A percentile compares a stretch with the other conserved stretches of the same genome.
phyloP scores from a whole-genome alignment of 1,140 invertebrate species.

The Megathymus violae region DNA sequence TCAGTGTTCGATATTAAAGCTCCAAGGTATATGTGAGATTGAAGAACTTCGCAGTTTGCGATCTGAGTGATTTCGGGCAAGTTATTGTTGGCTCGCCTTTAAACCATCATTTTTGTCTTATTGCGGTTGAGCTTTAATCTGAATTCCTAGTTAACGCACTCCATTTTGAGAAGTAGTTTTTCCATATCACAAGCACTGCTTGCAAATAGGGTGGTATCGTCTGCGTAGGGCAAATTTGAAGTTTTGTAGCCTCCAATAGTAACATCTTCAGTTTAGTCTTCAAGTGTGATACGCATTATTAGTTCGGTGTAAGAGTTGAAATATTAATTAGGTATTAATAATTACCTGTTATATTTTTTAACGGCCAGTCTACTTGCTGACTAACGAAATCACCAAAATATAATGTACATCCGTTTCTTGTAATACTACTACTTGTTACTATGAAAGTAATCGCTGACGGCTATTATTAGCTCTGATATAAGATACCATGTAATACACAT shows the following conservation, averaged over 20 bases:
- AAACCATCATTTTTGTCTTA: too few species aligned
- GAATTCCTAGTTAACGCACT: constrained; percentile 1
- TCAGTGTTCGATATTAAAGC: too few species aligned
- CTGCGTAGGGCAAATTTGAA: constrained; percentile 27
- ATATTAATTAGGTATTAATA: too few species aligned
- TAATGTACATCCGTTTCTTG: too few species aligned
- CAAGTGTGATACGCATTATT: constrained; percentile 28
- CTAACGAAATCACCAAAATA: too few species aligned
- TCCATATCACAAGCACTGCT: constrained; percentile 11
- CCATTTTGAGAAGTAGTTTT: constrained; percentile 9
- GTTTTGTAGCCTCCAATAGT: constrained; percentile 18
- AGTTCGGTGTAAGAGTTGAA: constrained; percentile 32
- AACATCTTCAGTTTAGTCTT: constrained; percentile 31
- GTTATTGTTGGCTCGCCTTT: too few species aligned
- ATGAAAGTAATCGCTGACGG: constrained; percentile 17
- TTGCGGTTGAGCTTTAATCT: constrained; percentile 1
- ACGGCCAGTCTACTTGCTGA: too few species aligned
- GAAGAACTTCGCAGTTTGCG: too few species aligned
- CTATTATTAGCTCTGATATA: constrained; percentile 28
- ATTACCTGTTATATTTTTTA: too few species aligned
- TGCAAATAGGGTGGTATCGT: constrained; percentile 31
- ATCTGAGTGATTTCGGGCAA: too few species aligned
- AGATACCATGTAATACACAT: constrained; percentile 9
- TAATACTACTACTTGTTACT: constrained; percentile 8
- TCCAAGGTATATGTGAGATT: too few species aligned